Evolutionary conservation across 2,113 vertebrate genomes (phyloP), one percentile per base, ranked within the genome.

Genomic region (Cinclus cinclus): DNA sequence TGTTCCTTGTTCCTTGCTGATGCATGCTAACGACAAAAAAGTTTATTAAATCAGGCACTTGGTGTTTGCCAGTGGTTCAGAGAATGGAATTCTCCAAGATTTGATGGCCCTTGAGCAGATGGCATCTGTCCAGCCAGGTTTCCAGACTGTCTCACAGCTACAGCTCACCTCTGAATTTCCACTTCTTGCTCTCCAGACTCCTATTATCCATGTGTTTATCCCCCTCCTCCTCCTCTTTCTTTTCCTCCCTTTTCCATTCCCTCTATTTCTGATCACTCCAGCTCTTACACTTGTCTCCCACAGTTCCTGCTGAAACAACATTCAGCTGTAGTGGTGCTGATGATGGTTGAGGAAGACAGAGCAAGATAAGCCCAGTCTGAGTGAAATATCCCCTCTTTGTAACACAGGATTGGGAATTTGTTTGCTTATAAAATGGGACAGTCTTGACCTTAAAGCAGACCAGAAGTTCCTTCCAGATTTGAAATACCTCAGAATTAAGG

Each of bases 201-300:
- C 44, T 5, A 0, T 62, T 58, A 41, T 22, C 23, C 1, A 0
- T 9, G 3, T 7, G 1, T 35, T 70, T 41, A 15, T 41, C 15
- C 30, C 8, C 25, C 19, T 55, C 22, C 24, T 30, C 22, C 8
- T 83, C 20, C 35, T 42, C 47, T n/a, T 86, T 47, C 44, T 65
- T 59, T n/a, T 78, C 15, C 10, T 83, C 52, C 25, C 13, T 63
- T 55, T 17, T 37, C 20, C 60, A 4, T 42, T 59, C 31, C 49
- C 18, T 30, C 11, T 44, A 3, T 41, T 46, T 70, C 37, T 65
- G 58, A 20, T 58, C 35, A 15, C n/a, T 87, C 18, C 7, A 8
- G 13, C 62, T 50, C 50, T 53, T 58, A 58, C 33, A 15, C 33
- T 93, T 59, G 23, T 67, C 39, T 89, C 65, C 39, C 22, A 31